phyloP scores from a whole-genome alignment of 2,888 invertebrate species.

The Catocala fraxini region DNA sequence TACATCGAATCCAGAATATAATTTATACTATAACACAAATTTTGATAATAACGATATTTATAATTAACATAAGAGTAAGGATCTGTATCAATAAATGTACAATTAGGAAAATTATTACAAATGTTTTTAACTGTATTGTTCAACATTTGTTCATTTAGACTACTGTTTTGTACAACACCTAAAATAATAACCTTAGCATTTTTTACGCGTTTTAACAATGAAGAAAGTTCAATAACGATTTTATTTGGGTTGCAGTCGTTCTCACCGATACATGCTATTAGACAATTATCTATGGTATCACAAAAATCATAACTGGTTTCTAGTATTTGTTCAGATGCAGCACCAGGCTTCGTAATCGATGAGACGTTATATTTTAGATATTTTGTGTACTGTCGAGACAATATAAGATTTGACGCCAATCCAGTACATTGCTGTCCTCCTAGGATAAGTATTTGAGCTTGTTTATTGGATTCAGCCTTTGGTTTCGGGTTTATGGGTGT shows the following conservation, averaged over 20 bases:
- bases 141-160: conserved; percentile 1
- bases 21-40: not conserved
- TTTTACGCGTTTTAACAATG: conserved; percentile 1
- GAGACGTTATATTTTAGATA: conserved; percentile 3
- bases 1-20: not conserved
- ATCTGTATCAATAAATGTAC: conserved; percentile 4
- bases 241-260: not conserved
- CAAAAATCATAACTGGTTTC: not conserved
- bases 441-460: not conserved
- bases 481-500: too few species aligned
- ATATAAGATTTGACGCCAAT: conserved; percentile 6
- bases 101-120: conserved; percentile 9
- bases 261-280: not conserved
- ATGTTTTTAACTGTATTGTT: conserved; percentile 6
- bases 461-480: too few species aligned
- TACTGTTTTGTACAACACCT: conserved; percentile 2
- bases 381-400: conserved; percentile 1
- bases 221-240: too few species aligned
- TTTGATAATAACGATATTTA: not conserved
- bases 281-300: not conserved
- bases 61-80: not conserved
- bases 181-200: conserved; percentile 7
- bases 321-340: not conserved
- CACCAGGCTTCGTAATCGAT: not conserved
- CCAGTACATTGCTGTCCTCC: conserved; percentile 5